Evolutionary conservation across 2,113 vertebrate species (phyloP).

Genomic region (Lophius piscatorius): DNA sequence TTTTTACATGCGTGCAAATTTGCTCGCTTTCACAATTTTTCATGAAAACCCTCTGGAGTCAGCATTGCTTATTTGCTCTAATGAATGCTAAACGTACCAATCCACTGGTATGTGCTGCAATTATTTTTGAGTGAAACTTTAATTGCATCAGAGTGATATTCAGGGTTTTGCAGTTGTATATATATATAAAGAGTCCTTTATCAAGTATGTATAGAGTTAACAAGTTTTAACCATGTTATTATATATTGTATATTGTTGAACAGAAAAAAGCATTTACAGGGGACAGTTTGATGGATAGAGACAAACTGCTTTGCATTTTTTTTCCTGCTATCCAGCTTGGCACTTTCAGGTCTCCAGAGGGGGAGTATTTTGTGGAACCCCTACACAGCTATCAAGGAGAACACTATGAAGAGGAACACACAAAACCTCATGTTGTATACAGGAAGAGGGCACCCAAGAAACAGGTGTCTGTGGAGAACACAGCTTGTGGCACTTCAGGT

Average conservation of each 20-base stretch:
- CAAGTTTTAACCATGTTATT: conserved; percentile 1
- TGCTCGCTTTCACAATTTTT: conserved; percentile 27
- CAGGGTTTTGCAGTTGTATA: neutral
- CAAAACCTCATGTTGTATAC: conserved; percentile 95
- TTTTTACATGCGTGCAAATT: conserved; percentile 56
- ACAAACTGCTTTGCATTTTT: conserved; percentile 35
- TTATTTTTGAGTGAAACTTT: conserved; percentile 13
- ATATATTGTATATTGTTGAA: neutral
- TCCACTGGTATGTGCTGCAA: conserved; percentile 11
- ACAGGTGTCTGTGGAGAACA: conserved; percentile 68
- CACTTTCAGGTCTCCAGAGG: conserved; percentile 95
- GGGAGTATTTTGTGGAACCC: conserved; percentile 97
- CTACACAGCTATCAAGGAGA: conserved; percentile 86
- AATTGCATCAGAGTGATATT: neutral
- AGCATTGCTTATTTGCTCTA: conserved; percentile 33
- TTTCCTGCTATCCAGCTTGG: conserved; percentile 83
- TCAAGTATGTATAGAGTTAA: too few species aligned
- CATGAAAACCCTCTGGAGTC: conserved; percentile 12
- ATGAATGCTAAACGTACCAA: conserved; percentile 23
- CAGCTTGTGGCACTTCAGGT: conserved; percentile 91
- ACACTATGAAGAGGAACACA: conserved; percentile 92
- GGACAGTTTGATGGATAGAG: conserved; percentile 12
- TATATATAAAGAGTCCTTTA: conserved; percentile 1
- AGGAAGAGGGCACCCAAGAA: conserved; percentile 79
- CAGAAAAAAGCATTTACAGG: neutral